Base-by-base conservation (phyloP, 1,140 invertebrate genomes). In the Bombus polaris region DNA sequence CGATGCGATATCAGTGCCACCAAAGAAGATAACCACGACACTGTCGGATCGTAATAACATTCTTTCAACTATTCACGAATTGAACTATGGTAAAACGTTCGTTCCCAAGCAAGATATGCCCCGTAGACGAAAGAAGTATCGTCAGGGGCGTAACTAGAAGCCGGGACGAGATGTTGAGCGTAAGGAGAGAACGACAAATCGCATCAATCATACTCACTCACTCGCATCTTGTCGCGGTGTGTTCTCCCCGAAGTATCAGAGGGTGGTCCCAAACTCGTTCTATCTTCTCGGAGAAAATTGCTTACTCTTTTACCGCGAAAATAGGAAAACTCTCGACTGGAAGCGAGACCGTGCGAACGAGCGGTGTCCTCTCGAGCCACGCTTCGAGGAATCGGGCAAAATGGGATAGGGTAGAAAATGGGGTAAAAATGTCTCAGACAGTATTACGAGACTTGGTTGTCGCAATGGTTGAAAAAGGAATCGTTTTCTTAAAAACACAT, bases 131-230 rank as follows among this genome's bases (percentile, higher is more conserved):
- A 81, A 53, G 47, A 68, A 68, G 78, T 44, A 37, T 85, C 59
- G 66, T 84, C 85, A 70, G 39, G 68, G 71, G 79, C 77, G 83
- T 85, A 81, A 59, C 65, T 78, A 86, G 62, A 28, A 42, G 53
- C 57, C 75, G 39, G 82, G 73, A 77, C 88, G 83, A 91, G 88
- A 90, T 80, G 88, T 85, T 88, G 70, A 71, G 47, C 66, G 91
- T 91, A 86, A 86, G 47, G 62, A 77, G 73, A 87, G 85, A 79
- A 66, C 85, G 88, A 87, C 82, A 91, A 91, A 89, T 84, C 87
- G 86, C 91, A 93, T 93, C 92, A 88, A 93, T 93, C 92, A 92
- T 93, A 89, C 89, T 93, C 91, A 85, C 88, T 92, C 91, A 90
- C 89, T 91, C 86, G 86, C 88, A 86, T 87, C 89, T 85, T 74